Base-by-base conservation (phyloP, 2,113 vertebrate genomes). In the Arizona elegans region DNA sequence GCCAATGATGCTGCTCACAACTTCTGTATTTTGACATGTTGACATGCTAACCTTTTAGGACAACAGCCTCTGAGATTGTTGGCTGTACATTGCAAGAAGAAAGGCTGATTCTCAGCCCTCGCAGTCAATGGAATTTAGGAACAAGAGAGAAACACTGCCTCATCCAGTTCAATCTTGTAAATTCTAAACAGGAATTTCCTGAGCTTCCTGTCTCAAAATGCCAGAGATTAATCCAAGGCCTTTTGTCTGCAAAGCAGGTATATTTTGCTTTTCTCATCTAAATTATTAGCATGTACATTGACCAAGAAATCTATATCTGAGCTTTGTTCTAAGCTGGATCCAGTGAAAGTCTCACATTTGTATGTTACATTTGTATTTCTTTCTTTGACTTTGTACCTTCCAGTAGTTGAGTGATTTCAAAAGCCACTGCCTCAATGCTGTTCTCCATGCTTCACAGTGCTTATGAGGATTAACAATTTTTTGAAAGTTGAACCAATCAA, bases 1-100 rank as follows among this genome's bases (percentile, higher is more conserved):
- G 89, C 43, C 15, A 86, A 91, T 2, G 47, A 59, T 38, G 13
- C 91, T 89, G 94, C 88, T 93, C 91, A 91, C 75, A 59, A 85
- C 6, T 29, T 12, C 13, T 50, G 54, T 53, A 50, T 81, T 85
- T 88, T 56, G 33, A 12, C 62, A 19, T 21, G 7, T 38, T 75
- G 59, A 65, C 24, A 65, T 29, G 59, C 59, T 19, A 24, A 23
- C 33, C 50, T 13, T 65, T 50, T 15, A 47, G 5, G 7, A 75
- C 29, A 59, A 23, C 21, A 70, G 21, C 33, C 88, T 94, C 81
- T 23, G 13, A 50, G 81, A 26, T 11, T 81, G 85, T 91, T 65
- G 65, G 26, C 1, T 7, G 12, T 87, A 23, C 58, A 47, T 52
- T 62, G 43, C 43, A 87, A 29, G 33, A 85, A 86, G 24, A 38